Base-by-base conservation (phyloP, 2,113 vertebrate species). In the Amphilophus citrinellus region DNA sequence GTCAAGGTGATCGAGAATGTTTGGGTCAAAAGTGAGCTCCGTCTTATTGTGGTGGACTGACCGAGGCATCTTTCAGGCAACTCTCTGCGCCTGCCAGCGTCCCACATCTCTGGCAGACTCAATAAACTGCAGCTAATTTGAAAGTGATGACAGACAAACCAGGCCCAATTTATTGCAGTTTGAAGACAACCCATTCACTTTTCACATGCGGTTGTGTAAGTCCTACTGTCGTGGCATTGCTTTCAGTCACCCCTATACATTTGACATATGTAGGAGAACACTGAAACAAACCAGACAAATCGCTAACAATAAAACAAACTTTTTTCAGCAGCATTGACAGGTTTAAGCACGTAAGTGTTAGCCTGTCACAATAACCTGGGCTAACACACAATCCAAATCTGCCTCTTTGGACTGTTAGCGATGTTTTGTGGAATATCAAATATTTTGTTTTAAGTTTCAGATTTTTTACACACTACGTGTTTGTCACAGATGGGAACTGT, bases 61-160 rank as follows among this genome's bases (percentile, higher is more conserved):
- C 85, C 61, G 83, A 63, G 91, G 87, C 94, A 94, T 89, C 95
- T 95, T 91, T 90, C 90, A 95, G 90, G 90, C 93, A 92, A 93
- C 91, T 94, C 88, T 88, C 88, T 89, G 96, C 91, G 92, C 86
- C 95, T 95, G 95, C 94, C 93, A 94, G 93, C 89, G 86, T 57
- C 59, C 94, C 76, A 95, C 91, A 88, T 97, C 96, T 96, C 91
- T 89, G 2, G 92, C 93, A 94, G 93, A 93, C 76, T 44, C 94
- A 94, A 95, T 94, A 96, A 95, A 95, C 93, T 85, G 84, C 86
- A 87, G 85, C 84, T 97, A 96, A 97, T 96, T 96, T 96, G 93
- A 84, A 96, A 63, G 93, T 84, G 96, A 95, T 95, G 97, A 97
- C 93, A 95, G 94, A 95, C 87, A 91, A 87, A 84, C 88, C 75